Evolutionary conservation across 1,140 invertebrate genomes (phyloP).

Genomic region (Zaprionus taronus): DNA sequence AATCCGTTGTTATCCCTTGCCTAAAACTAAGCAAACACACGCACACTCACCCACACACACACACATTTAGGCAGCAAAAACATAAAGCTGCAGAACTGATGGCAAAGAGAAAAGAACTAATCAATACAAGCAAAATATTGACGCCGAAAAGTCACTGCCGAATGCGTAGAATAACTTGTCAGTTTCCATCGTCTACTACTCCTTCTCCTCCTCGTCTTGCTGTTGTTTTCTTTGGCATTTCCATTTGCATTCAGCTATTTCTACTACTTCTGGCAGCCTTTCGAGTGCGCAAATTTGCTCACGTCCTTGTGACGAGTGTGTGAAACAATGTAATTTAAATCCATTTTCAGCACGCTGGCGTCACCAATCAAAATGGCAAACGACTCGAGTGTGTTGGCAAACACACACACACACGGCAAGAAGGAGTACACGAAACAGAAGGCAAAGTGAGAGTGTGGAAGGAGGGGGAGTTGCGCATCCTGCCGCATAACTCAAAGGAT

Average conservation of each 20-base stretch:
- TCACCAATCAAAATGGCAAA: conserved; percentile 82
- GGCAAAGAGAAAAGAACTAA: conserved; percentile 48
- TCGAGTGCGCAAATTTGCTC: conserved; percentile 44
- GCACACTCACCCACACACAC: conserved; percentile 49
- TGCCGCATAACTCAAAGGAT: conserved; percentile 78
- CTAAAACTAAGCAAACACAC: conserved; percentile 58
- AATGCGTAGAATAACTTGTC: conserved; percentile 57
- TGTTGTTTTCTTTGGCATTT: conserved; percentile 1
- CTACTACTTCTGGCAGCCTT: conserved; percentile 19
- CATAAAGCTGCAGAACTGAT: conserved; percentile 32
- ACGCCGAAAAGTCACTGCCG: conserved; percentile 69
- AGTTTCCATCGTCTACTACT: conserved; percentile 30
- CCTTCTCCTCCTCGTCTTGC: conserved; percentile 16
- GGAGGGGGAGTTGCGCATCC: conserved; percentile 14
- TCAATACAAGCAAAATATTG: conserved; percentile 80
- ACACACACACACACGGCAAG: conserved; percentile 27
- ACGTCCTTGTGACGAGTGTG: conserved; percentile 47
- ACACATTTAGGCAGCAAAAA: conserved; percentile 52
- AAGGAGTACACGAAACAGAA: background rate
- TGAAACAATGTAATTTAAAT: conserved; percentile 81
- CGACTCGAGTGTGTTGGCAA: conserved; percentile 70
- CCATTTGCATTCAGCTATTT: conserved; percentile 26
- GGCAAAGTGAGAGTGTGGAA: background rate
- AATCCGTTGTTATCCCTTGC: conserved; percentile 62
- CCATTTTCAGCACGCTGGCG: conserved; percentile 74